Conservation (phyloP, 2,797 vertebrate species). For the Hypotaenidia philippensis region DNA sequence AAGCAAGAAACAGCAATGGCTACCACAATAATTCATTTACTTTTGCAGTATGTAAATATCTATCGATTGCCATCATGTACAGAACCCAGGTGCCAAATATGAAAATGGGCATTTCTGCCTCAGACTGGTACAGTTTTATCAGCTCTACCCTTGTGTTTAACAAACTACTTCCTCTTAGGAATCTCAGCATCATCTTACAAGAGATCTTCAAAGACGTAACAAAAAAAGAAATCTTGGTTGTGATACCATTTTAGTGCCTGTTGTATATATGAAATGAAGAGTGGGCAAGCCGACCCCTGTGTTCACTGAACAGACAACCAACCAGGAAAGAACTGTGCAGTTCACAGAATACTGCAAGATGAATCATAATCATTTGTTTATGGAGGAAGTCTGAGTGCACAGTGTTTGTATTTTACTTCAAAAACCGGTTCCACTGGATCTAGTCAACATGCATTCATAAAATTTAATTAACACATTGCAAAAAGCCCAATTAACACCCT, state of each 20-base stretch:
- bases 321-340: background rate
- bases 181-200: background rate
- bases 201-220: constrained; percentile 17
- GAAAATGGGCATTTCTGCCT: constrained; percentile 30
- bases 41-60: constrained; percentile 56
- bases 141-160: constrained; percentile 8
- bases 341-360: constrained; percentile 32
- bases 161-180: background rate
- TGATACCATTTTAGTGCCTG: background rate
- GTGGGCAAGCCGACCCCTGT: background rate
- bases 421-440: constrained; percentile 59
- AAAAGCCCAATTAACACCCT: constrained; percentile 68
- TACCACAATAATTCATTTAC: constrained; percentile 9
- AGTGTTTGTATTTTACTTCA: constrained; percentile 50
- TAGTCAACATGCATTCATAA: constrained; percentile 26
- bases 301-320: background rate
- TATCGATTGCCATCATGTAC: constrained; percentile 37
- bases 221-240: background rate
- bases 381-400: constrained; percentile 33
- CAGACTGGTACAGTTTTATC: background rate
- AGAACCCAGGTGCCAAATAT: constrained; percentile 28
- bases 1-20: constrained; percentile 38
- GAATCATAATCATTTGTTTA: constrained; percentile 61
- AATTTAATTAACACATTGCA: constrained; percentile 65
- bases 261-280: background rate